Percentiles rank a stretch among this genome's conserved stretches.
These are phyloP conservation scores for Piaya cayana DNA, from an alignment of 2,113 vertebrate species.

Conservation along the genomic window DNA sequence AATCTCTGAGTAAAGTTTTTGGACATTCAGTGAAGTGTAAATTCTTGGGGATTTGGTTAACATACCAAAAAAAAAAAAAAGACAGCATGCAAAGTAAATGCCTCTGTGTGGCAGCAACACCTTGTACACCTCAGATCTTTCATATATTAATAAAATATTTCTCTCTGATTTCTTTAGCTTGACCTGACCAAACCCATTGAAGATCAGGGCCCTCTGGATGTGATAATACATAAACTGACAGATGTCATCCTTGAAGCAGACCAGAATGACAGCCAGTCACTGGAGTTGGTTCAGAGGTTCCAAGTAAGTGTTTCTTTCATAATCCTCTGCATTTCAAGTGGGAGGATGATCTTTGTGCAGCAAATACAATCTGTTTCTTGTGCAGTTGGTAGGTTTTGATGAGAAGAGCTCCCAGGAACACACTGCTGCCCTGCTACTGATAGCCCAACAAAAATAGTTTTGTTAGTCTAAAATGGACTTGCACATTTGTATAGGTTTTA, in stretches of 20 bases:
- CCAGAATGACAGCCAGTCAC: slow-evolving; percentile 93
- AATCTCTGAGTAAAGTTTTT: neutral
- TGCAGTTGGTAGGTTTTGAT: neutral
- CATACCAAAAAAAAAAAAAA: neutral
- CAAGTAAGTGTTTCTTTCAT: slow-evolving; percentile 80
- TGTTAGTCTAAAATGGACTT: neutral
- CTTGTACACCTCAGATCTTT: neutral
- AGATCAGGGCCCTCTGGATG: slow-evolving; percentile 94
- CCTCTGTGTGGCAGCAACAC: neutral
- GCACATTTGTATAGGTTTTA: neutral
- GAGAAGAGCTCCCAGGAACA: neutral
- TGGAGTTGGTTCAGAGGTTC: slow-evolving; percentile 92
- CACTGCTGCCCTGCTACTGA: neutral
- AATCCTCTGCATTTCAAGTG: neutral
- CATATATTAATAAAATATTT: neutral
- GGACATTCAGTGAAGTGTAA: neutral
- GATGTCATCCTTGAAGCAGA: slow-evolving; percentile 97
- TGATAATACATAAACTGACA: slow-evolving; percentile 98
- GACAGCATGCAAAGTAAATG: neutral
- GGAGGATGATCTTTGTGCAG: neutral
- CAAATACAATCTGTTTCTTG: neutral
- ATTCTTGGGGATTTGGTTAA: neutral
- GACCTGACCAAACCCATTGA: slow-evolving; percentile 93
- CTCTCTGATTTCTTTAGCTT: slow-evolving; percentile 76
- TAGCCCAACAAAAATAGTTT: neutral